Conservation (phyloP, 1,140 invertebrate genomes). For the Colletes gigas region DNA sequence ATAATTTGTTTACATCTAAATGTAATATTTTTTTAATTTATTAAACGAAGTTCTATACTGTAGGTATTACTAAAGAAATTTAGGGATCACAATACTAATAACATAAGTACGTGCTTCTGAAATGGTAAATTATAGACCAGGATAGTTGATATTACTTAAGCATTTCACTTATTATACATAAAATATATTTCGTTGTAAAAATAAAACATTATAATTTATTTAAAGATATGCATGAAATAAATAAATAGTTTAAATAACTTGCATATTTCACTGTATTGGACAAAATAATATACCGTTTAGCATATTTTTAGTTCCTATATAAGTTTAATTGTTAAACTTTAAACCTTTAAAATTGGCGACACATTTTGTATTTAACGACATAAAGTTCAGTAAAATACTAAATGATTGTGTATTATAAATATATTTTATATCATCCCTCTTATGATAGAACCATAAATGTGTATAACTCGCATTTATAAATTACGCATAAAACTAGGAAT, state of each 20-base stretch:
- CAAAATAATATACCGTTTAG: not conserved
- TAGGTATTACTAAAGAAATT: conserved; percentile 13
- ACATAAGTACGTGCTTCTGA: not conserved
- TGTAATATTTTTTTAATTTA: not conserved
- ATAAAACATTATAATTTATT: not conserved
- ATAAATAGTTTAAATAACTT: conserved; percentile 11
- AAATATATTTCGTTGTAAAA: conserved; percentile 2
- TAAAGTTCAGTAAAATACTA: not conserved
- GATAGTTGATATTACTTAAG: conserved; percentile 10
- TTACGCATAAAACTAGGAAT: too few species aligned
- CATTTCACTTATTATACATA: conserved; percentile 5
- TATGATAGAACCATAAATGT: too few species aligned
- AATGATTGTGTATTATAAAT: conserved; percentile 2
- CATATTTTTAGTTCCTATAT: conserved; percentile 18
- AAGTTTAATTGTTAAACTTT: conserved; percentile 3
- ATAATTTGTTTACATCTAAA: not conserved
- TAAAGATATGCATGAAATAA: conserved; percentile 13
- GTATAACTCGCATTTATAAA: too few species aligned
- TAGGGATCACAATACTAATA: not conserved
- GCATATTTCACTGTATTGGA: not conserved
- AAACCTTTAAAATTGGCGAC: conserved; percentile 10
- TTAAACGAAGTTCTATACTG: conserved; percentile 1
- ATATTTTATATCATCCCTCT: not conserved
- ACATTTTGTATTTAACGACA: conserved; percentile 1
- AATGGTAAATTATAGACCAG: conserved; percentile 8